These are phyloP conservation scores for Cydia pomonella DNA, from an alignment of 1,140 invertebrate species.

Conservation along the genomic window DNA sequence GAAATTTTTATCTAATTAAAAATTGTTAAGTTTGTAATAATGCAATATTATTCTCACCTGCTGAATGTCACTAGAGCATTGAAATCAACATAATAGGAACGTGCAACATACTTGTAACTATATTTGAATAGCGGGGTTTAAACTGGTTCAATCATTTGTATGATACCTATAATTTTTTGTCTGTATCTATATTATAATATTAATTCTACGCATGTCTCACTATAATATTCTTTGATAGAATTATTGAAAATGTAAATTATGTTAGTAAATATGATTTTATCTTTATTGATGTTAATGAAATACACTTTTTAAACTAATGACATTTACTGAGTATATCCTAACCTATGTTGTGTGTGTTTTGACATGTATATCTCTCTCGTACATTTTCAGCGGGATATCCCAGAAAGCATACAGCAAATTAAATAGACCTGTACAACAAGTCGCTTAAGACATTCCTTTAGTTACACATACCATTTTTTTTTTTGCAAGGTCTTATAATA, in stretches of 20 bases:
- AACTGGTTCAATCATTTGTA: neutral
- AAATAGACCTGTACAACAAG: no score
- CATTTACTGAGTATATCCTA: no score
- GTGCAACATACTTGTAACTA: no score
- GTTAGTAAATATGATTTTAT: slow-evolving; percentile 16
- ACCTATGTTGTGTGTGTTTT: no score
- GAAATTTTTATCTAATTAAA: no score
- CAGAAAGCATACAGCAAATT: no score
- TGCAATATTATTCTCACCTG: neutral
- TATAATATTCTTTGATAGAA: slow-evolving; percentile 28
- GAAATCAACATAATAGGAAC: neutral
- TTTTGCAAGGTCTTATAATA: no score
- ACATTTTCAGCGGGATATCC: no score
- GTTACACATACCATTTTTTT: no score
- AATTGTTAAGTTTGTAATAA: neutral
- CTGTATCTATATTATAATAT: slow-evolving; percentile 2
- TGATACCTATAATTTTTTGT: neutral
- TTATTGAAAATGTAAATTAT: slow-evolving; percentile 6
- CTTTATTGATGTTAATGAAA: slow-evolving; percentile 3
- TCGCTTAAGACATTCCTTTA: no score
- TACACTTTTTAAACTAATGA: slow-evolving; percentile 12
- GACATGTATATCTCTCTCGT: neutral
- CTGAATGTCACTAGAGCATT: neutral
- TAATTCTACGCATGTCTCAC: neutral
- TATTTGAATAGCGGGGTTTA: neutral